These are phyloP conservation scores for Ardeotis arabs DNA, from an alignment of 2,113 vertebrate species.

Conservation along the genomic window DNA sequence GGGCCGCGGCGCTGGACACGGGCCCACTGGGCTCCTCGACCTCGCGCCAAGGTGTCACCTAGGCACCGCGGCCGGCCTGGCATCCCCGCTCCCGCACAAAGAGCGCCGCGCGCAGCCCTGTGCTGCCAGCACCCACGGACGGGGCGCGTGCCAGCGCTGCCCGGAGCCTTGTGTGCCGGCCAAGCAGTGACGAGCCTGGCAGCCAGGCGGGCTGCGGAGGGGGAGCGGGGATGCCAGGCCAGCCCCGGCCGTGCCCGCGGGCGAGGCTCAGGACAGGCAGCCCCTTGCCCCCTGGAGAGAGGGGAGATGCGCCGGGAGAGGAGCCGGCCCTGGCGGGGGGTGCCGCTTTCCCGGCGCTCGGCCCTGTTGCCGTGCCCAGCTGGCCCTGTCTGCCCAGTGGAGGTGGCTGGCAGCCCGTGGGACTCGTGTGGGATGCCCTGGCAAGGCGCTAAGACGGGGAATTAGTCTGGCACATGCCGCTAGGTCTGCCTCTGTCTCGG, in stretches of 20 bases:
- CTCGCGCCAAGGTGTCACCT: conserved; percentile 36
- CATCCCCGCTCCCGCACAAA: background rate
- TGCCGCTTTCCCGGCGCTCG: rapidly evolving
- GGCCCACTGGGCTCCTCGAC: background rate
- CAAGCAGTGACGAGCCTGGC: background rate
- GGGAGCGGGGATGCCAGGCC: background rate
- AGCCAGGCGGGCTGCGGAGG: background rate
- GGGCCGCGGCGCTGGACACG: background rate
- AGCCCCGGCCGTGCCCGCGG: background rate
- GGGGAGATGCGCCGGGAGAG: background rate
- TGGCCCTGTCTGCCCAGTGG: background rate
- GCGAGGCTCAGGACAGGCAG: background rate
- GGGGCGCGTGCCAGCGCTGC: background rate
- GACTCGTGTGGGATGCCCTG: background rate
- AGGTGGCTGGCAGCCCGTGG: background rate
- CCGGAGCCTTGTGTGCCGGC: background rate
- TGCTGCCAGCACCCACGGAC: background rate
- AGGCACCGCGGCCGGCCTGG: background rate
- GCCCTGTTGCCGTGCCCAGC: background rate
- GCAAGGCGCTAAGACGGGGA: background rate
- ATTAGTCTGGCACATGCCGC: conserved; percentile 6
- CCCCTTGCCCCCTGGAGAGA: background rate
- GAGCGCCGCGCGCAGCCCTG: background rate
- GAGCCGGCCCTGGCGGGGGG: background rate
- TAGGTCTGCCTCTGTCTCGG: background rate